Base-by-base conservation (phyloP, 2,797 vertebrate genomes). In the Brachyrhaphis roseni region DNA sequence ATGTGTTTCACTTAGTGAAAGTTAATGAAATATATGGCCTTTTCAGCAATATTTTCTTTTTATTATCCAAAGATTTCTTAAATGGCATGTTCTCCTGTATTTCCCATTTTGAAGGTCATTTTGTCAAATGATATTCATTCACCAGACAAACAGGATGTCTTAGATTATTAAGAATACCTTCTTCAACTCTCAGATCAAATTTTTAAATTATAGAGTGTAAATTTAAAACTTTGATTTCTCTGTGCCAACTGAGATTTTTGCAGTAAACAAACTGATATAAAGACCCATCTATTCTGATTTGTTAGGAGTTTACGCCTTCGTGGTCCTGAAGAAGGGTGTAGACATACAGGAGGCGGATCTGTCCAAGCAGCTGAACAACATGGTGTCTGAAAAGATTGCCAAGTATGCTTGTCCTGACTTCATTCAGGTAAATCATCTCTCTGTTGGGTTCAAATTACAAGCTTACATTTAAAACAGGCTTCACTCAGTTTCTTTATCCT, bases 321-420 rank as follows among this genome's bases (percentile, higher is more conserved):
- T 98, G 80, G 97, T 99, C 84, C 84, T 99, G 62, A 99, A 97
- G 90, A 95, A 97, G 13, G 85, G 85, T 0, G 62, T 34, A 0
- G n/a, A 83, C 13, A 3, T 85, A 8, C 7, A 15, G 41, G 95
- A 96, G 28, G 36, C 64, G 0, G 83, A 49, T 2, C 85, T 99
- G 76, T 82, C 92, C 55, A 88, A 93, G 62, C 96, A 98, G 73
- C 95, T 99, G 13, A 96, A 91, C 78, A 43, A 71, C 16, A 91
- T 94, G 20, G 97, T 99, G 72, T 96, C 97, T 26, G 90, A 92
- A 64, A 98, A 96, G 84, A 99, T 99, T 0, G 98, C 98, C 78
- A 99, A 99, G 89, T 99, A 99, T 0, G 98, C 98, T 0, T 95
- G 97, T 87, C 98, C 98, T 0, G 98, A 99, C 84, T 75, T 34